These are phyloP conservation scores for Percopsis transmontana DNA, from an alignment of 2,113 vertebrate genomes.

Conservation along the genomic window DNA sequence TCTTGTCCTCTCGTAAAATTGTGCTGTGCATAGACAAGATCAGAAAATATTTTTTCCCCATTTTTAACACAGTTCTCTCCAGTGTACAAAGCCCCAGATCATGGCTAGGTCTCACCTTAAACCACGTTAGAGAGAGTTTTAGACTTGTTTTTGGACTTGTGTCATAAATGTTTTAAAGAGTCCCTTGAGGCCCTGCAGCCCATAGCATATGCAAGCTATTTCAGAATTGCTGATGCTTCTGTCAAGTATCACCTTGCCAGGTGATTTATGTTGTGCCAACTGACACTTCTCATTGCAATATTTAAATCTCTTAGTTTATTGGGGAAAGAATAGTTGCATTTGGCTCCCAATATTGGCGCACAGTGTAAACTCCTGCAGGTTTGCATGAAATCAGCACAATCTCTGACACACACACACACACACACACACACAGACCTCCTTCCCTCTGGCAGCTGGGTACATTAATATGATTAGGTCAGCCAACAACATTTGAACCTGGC, in stretches of 20 bases:
- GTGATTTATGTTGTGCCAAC: slow-evolving; percentile 11
- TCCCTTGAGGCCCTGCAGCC: not conserved
- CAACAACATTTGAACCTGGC: not conserved
- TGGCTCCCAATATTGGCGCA: slow-evolving; percentile 11
- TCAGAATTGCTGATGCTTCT: not conserved
- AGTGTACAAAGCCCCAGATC: slow-evolving; percentile 20
- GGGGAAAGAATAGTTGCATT: slow-evolving; percentile 9
- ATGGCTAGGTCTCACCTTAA: not conserved
- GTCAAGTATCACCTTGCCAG: fast-evolving
- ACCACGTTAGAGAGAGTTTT: too few species aligned
- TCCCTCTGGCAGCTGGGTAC: not conserved
- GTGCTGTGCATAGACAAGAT: too few species aligned
- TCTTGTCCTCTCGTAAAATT: too few species aligned
- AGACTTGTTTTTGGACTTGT: not conserved
- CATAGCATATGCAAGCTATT: slow-evolving; percentile 10
- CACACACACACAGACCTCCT: not conserved
- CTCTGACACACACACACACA: not conserved
- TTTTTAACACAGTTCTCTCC: not conserved
- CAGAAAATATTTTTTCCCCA: too few species aligned
- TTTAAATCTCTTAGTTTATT: slow-evolving; percentile 17
- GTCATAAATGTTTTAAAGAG: not conserved
- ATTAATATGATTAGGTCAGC: slow-evolving; percentile 18
- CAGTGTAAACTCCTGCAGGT: slow-evolving; percentile 25
- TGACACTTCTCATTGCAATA: not conserved
- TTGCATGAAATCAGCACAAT: slow-evolving; percentile 11